Evolutionary conservation across 2,113 vertebrate species (phyloP).

Genomic region (Crotalus viridis): DNA sequence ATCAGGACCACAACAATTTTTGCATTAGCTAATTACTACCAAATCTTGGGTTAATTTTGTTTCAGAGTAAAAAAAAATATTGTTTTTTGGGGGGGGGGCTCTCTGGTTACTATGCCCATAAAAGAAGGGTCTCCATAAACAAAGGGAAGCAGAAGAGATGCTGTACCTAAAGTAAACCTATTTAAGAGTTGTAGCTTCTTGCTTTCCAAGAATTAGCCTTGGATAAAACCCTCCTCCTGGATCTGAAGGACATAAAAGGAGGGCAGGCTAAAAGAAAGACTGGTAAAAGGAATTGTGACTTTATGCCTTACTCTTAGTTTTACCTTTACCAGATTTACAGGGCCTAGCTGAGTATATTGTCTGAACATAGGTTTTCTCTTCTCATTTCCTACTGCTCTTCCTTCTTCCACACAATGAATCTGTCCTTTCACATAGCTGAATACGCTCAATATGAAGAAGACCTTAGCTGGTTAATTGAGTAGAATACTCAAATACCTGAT

Average conservation of each 20-base stretch:
- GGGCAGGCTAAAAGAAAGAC: not conserved
- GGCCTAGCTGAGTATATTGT: not conserved
- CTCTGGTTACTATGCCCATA: not conserved
- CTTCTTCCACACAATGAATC: not conserved
- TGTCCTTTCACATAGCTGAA: constrained; percentile 7
- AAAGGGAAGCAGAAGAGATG: not conserved
- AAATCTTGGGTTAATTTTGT: not conserved
- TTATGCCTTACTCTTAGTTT: not conserved
- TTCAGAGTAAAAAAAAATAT: not conserved
- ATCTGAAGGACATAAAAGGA: not conserved
- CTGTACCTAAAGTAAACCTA: not conserved
- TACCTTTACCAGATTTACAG: not conserved
- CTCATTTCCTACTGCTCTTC: not conserved
- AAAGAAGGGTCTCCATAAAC: not conserved
- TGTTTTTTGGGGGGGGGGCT: too few species aligned
- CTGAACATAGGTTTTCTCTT: not conserved
- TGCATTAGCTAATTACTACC: not conserved
- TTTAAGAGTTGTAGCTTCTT: not conserved
- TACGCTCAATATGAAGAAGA: not conserved
- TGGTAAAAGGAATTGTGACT: not conserved
- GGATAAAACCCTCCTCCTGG: not conserved
- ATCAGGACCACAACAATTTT: not conserved
- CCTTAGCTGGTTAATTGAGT: not conserved
- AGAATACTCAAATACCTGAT: not conserved
- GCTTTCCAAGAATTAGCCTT: not conserved